Base-by-base conservation (phyloP, 2,888 invertebrate species). In the Oeneis ivallda region DNA sequence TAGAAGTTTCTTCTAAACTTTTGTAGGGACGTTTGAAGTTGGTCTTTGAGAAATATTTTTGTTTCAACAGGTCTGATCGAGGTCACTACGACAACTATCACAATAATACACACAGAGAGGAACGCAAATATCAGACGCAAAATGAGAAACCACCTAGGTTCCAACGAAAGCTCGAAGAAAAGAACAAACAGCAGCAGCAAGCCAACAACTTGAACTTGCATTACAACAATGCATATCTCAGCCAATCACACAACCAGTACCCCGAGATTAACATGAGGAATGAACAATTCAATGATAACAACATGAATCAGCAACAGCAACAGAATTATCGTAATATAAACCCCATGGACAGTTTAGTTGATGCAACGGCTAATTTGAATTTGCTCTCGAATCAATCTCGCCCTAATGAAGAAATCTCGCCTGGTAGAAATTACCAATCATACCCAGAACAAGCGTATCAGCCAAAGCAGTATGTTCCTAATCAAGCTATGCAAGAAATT, bases 111-210 rank as follows among this genome's bases (percentile, higher is more conserved):
- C 83, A 88, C 58, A 77, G 86, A 71, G 92, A 86, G 17, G 87
- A 85, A 45, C 85, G 85, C 69, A 92, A 86, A 71, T 92, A 91
- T 69, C 89, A 88, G 71, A 74, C 82, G 1, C 89, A 89, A 68
- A 88, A 83, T 67, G 93, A 93, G 74, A 94, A 93, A 75, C 94
- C 94, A 26, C 94, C 94, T 5, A 83, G 94, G 66, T 94, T 94
- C 78, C 94, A 94, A 76, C 92, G 87, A 72, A 93, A 93, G 71
- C 74, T 89, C 41, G 92, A 92, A 56, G 92, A 91, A 70, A 87
- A 87, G 71, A 87, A 87, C 68, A 92, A 89, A 72, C 89, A 87
- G 57, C 85, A 86, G 11, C 73, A 71, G 39, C 76, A 64, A 68
- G 67, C 68, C 43, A 77, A 74, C 72, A 86, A 80, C 69, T 71